Evolutionary conservation across 2,797 vertebrate species (phyloP), one percentile per base, ranked within the genome.

Genomic region (Strix occidentalis): DNA sequence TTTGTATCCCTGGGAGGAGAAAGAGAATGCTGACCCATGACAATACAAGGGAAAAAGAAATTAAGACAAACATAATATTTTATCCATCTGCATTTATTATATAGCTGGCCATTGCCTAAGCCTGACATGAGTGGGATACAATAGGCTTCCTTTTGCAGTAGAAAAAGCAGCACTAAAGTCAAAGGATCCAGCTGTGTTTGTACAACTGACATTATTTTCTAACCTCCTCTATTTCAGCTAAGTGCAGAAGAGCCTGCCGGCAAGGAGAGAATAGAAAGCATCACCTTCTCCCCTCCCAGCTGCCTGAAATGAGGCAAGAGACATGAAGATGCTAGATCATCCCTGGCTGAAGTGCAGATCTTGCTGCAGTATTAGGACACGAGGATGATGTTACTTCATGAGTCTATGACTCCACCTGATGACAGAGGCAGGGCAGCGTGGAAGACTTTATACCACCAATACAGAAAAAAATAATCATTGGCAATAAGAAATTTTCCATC

Each of bases 361-460:
- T 9, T 54, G 77, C 90, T 96, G 90, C 96, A 95, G 77, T 14
- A 61, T 75, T 33, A 76, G 78, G 71, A 83, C 83, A 74, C 0
- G 5, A 95, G 78, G 65, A 79, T 66, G 76, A 53, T 75, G 78
- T 84, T 90, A 78, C 86, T 81, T 81, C 84, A 56, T 7, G 69
- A 91, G 24, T 89, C 84, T 93, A 20, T 75, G 77, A 60, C 68
- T 90, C 71, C 60, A 93, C 53, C 84, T 91, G 93, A 96, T 83
- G 75, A 70, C 84, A 92, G 33, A 93, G 57, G 20, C 21, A 74
- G 48, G 43, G 82, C 75, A 80, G 84, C 2, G 7, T 28, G 65
- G 50, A 89, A 61, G 41, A 54, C 60, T 81, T 66, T 65, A 33
- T 26, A 43, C 5, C 56, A 53, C 50, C 1, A 0, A 21, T 4